Percentiles rank a stretch among this genome's conserved stretches.
These are phyloP conservation scores for Meloidogyne floridensis DNA, from an alignment of 1,140 invertebrate genomes.

Conservation along the genomic window DNA sequence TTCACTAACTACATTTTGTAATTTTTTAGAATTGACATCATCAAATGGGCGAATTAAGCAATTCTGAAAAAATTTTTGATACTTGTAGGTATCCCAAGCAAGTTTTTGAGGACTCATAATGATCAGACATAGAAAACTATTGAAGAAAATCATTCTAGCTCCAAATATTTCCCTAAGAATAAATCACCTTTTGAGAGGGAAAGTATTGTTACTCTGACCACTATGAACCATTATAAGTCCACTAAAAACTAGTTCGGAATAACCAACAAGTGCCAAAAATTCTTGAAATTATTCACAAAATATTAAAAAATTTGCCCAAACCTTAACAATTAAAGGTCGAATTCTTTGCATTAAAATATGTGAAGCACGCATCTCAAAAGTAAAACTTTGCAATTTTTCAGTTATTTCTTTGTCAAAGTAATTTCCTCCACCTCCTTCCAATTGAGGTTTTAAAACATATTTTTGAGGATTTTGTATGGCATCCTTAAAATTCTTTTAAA, in stretches of 20 bases:
- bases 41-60: conserved; percentile 78
- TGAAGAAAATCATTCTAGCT: too few relatives aligned
- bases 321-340: conserved; percentile 56
- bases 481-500: conserved; percentile 69
- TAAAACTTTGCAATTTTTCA: conserved; percentile 73
- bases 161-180: too few relatives aligned
- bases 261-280: too few relatives aligned
- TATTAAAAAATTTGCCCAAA: conserved; percentile 24
- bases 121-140: too few relatives aligned
- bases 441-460: conserved; percentile 93
- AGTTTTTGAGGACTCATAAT: too few relatives aligned
- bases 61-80: conserved; percentile 70
- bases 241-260: too few relatives aligned
- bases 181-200: too few relatives aligned
- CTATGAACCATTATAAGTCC: too few relatives aligned
- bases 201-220: too few relatives aligned
- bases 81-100: too few relatives aligned
- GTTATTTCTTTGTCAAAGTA: conserved; percentile 81
- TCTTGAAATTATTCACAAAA: too few relatives aligned
- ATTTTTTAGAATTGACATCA: conserved; percentile 66
- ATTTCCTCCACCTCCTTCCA: conserved; percentile 82
- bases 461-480: conserved; percentile 79
- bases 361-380: conserved; percentile 75
- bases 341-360: conserved; percentile 88
- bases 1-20: conserved; percentile 79